These are phyloP conservation scores for Lepidothrix coronata DNA, from an alignment of 2,113 vertebrate species.

Conservation along the genomic window DNA sequence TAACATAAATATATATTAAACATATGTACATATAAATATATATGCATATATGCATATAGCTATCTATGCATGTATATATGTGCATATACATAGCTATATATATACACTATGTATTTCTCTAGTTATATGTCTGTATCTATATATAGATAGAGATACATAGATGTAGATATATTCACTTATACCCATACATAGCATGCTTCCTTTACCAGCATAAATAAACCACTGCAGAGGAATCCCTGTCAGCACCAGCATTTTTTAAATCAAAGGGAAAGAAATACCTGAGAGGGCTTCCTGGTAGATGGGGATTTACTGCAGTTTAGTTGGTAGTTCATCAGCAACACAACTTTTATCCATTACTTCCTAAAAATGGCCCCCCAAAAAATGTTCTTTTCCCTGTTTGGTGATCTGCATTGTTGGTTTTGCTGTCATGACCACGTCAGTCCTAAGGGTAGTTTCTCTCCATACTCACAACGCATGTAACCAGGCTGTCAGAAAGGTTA, in stretches of 20 bases:
- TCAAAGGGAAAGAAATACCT: neutral
- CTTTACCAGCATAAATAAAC: neutral
- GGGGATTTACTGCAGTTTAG: neutral
- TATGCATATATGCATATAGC: too few species aligned
- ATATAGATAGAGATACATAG: too few species aligned
- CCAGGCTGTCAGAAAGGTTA: neutral
- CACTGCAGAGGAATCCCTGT: neutral
- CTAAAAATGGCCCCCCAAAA: neutral
- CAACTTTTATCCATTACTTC: neutral
- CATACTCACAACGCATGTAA: neutral
- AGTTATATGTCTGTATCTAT: neutral
- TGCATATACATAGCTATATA: too few species aligned
- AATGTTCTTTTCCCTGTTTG: neutral
- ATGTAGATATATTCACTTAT: fast-evolving
- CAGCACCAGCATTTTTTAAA: neutral
- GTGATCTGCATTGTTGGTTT: neutral
- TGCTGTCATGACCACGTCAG: neutral
- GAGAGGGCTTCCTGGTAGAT: neutral
- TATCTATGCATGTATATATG: too few species aligned
- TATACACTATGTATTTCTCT: too few species aligned
- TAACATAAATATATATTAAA: neutral
- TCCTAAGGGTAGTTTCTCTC: neutral
- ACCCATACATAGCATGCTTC: fast-evolving
- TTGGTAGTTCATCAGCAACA: neutral
- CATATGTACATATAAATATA: too few species aligned